phyloP scores from a whole-genome alignment of 2,797 vertebrate genomes.

The Eulemur coronatus region DNA sequence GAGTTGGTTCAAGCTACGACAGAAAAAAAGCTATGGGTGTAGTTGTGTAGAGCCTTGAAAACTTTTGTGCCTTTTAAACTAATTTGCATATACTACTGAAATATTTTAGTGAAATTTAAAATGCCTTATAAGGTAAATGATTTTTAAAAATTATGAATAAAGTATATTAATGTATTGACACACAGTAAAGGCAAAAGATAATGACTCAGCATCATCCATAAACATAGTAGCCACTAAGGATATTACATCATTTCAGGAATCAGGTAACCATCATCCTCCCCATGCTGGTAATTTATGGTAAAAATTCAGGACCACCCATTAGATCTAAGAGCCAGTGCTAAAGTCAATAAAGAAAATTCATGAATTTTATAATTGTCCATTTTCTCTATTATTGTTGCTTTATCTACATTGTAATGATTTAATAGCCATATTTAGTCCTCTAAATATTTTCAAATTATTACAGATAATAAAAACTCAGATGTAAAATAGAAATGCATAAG shows the following conservation, averaged over 20 bases:
- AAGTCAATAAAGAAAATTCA: conserved; percentile 61
- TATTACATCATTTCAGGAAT: conserved; percentile 70
- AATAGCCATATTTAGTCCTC: neutral
- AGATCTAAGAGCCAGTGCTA: neutral
- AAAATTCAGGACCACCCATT: conserved; percentile 65
- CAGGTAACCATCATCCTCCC: conserved; percentile 70
- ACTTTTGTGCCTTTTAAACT: conserved; percentile 43
- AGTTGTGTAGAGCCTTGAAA: neutral
- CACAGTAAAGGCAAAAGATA: conserved; percentile 76
- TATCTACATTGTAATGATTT: conserved; percentile 5
- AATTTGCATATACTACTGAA: conserved; percentile 72
- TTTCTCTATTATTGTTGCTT: neutral
- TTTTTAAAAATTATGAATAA: conserved; percentile 77
- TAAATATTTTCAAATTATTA: conserved; percentile 29
- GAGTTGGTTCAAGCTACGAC: conserved; percentile 19
- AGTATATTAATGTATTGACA: conserved; percentile 75
- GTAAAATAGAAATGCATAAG: neutral
- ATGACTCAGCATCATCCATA: conserved; percentile 75
- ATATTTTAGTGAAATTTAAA: conserved; percentile 80
- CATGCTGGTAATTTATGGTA: conserved; percentile 64
- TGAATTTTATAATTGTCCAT: conserved; percentile 66
- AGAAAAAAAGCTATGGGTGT: neutral
- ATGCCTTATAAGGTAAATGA: conserved; percentile 61
- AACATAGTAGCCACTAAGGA: conserved; percentile 75
- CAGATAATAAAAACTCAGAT: conserved; percentile 11